Base-by-base conservation (phyloP, 2,888 invertebrate genomes). In the Notodonta dromedarius region DNA sequence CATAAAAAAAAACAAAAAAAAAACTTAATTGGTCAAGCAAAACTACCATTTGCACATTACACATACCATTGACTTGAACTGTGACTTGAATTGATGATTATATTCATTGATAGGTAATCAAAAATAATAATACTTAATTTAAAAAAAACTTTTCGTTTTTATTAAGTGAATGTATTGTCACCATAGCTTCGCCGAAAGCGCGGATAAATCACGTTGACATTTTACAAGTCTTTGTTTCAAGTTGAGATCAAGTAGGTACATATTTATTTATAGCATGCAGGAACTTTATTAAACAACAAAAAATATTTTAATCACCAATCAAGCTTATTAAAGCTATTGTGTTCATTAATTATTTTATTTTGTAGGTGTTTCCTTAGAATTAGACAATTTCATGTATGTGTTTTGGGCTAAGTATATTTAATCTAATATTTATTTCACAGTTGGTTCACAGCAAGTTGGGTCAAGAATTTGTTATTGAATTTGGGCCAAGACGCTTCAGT, bases 171-270 rank as follows among this genome's bases (percentile, higher is more conserved):
- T 46, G 39, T 59, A 52, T 68, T 61, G 79, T 69, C 63, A 73
- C 74, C 68, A 53, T 61, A 70, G 53, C 56, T 56, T 67, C 56
- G 32, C 65, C 64, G 58, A 73, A 71, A 68, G 64, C 63, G 59
- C 65, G 71, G 72, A 83, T 83, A 78, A 77, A 80, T 84, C 82
- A 80, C 66, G 60, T 59, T 80, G 82, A 83, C 84, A 66, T 82
- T 83, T 74, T 68, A 78, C 74, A 75, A 60, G 70, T 75, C 73
- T 76, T 76, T 78, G 74, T 75, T 74, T 66, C 69, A 67, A 70
- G 56, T 65, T 59, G 57, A 65, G 72, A 71, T 74, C 68, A 71
- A 48, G 56, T 61, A 35, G 35, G 5, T 35, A 7, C 35, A 3
- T 35, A 60, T 67, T 62, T 67, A 68, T 69, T 69, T 67, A 75